These are phyloP conservation scores for Furnarius figulus DNA, from an alignment of 2,113 vertebrate species.

Conservation along the genomic window DNA sequence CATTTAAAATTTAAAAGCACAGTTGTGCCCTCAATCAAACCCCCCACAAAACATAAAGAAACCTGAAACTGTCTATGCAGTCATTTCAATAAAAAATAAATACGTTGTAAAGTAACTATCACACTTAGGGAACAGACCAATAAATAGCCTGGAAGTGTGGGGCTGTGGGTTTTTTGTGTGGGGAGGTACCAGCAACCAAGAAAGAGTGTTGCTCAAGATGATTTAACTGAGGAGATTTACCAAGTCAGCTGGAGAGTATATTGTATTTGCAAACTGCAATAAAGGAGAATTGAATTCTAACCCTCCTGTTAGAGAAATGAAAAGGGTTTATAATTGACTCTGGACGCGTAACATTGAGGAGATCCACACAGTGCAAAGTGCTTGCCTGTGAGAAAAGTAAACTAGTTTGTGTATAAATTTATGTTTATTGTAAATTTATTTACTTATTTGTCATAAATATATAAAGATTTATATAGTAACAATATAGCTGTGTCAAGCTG, in stretches of 20 bases:
- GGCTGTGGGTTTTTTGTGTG: not conserved
- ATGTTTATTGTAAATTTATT: not conserved
- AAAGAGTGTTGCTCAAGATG: not conserved
- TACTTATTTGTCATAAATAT: not conserved
- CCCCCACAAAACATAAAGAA: not conserved
- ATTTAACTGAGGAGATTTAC: constrained; percentile 32
- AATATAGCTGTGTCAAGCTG: not conserved
- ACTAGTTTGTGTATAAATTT: not conserved
- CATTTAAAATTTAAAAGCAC: not conserved
- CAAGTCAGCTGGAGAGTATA: not conserved
- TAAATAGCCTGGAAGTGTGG: not conserved
- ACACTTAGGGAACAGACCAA: not conserved
- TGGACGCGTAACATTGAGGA: not conserved
- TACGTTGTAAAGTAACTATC: not conserved
- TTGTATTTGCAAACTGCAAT: constrained; percentile 30
- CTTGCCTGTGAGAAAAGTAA: not conserved
- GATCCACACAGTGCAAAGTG: not conserved
- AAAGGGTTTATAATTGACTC: constrained; percentile 30
- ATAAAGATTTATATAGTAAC: not conserved
- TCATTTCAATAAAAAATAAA: not conserved
- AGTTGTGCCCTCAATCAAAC: not conserved
- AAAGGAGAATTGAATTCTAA: constrained; percentile 39
- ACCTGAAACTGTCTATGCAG: not conserved
- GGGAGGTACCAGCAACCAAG: not conserved
- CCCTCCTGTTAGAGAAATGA: constrained; percentile 2